These are phyloP conservation scores for Phthorimaea operculella DNA, from an alignment of 1,140 invertebrate species.

Conservation along the genomic window DNA sequence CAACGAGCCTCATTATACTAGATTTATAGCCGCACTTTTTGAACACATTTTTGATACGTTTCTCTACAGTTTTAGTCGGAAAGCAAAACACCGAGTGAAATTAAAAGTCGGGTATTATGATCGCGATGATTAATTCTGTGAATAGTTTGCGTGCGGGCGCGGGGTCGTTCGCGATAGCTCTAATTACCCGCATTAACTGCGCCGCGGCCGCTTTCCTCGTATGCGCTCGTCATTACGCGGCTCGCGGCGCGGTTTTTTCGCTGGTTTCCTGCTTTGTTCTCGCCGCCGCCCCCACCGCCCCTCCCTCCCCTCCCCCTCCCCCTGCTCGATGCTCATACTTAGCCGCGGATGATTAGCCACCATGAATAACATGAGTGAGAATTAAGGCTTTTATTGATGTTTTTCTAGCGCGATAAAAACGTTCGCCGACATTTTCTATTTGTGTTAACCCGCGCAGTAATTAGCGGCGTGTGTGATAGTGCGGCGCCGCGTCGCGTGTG, in stretches of 20 bases:
- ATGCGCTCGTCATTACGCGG: neutral
- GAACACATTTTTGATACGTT: conserved; percentile 5
- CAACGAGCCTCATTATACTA: neutral
- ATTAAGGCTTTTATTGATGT: neutral
- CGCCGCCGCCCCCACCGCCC: neutral
- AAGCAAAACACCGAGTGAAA: conserved; percentile 1
- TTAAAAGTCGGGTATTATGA: neutral
- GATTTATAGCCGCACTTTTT: conserved; percentile 1
- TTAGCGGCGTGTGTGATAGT: neutral
- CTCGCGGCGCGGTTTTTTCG: neutral
- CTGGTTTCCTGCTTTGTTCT: neutral
- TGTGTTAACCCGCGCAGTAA: too few species aligned
- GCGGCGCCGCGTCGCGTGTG: neutral
- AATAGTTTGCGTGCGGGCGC: neutral
- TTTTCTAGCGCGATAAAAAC: neutral
- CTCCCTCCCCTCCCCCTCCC: neutral
- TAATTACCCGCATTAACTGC: conserved; percentile 4
- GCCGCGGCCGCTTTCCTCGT: neutral
- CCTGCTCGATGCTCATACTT: neutral
- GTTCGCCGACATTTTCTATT: too few species aligned
- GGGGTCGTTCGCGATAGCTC: neutral
- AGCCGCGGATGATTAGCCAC: neutral
- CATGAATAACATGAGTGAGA: neutral
- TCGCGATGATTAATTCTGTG: conserved; percentile 5
- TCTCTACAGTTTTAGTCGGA: neutral